Evolutionary conservation across 2,888 invertebrate species (phyloP).

Genomic region (Microctonus brassicae): DNA sequence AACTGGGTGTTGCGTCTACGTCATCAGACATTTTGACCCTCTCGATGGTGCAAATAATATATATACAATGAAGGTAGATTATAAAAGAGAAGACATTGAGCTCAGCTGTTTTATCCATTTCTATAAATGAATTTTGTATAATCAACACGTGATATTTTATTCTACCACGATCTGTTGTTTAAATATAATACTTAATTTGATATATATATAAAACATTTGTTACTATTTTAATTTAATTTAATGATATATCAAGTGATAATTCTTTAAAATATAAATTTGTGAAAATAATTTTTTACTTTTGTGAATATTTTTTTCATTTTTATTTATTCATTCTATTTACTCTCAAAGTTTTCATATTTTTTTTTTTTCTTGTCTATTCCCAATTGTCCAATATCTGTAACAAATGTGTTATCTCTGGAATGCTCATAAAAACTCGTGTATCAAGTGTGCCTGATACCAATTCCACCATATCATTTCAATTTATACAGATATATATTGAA

Average conservation of each 20-base stretch:
- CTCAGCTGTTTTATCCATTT: constrained; percentile 43
- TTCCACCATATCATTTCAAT: background rate
- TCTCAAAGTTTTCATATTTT: no score
- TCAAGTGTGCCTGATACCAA: background rate
- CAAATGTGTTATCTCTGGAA: background rate
- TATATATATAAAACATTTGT: background rate
- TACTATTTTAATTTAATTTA: background rate
- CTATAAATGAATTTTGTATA: background rate
- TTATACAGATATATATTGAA: background rate
- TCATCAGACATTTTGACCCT: constrained; percentile 33
- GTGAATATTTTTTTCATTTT: background rate
- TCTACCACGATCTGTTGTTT: background rate
- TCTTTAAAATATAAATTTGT: no score
- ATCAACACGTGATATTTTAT: background rate
- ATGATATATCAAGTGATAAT: no score
- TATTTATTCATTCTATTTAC: no score
- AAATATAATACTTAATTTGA: background rate
- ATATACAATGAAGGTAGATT: constrained; percentile 10
- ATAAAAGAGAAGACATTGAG: constrained; percentile 8
- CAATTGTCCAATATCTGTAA: background rate
- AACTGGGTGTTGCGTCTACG: constrained; percentile 38
- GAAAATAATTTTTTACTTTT: no score
- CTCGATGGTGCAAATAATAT: constrained; percentile 5
- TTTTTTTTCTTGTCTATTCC: background rate
- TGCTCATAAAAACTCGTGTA: background rate